Conservation (phyloP, 2,113 vertebrate species). For the Myrmecophaga tridactyla region DNA sequence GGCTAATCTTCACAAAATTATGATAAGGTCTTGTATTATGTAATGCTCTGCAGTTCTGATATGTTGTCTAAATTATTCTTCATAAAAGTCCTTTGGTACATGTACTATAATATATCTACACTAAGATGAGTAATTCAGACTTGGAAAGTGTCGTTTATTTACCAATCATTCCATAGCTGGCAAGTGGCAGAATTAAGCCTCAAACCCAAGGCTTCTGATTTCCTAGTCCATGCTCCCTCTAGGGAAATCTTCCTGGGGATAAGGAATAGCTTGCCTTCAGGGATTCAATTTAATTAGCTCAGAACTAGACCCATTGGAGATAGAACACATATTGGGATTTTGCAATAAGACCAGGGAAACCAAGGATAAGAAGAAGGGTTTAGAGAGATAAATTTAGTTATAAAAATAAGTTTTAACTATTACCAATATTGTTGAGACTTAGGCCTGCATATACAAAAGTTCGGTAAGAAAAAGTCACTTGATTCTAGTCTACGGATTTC, state of each 20-base stretch:
- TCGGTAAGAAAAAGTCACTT: background rate
- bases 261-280: background rate
- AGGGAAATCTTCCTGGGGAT: background rate
- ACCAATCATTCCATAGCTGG: background rate
- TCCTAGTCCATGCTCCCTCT: background rate
- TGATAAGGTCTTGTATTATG: background rate
- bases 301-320: background rate
- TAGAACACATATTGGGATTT: background rate
- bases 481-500: background rate
- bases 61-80: slow-evolving; percentile 13
- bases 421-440: background rate
- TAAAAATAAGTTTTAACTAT: background rate
- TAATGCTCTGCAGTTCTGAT: background rate
- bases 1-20: slow-evolving; percentile 27
- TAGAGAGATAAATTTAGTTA: background rate
- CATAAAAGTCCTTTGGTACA: background rate
- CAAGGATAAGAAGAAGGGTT: background rate
- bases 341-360: background rate
- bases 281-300: background rate
- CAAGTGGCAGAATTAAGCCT: background rate
- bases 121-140: background rate
- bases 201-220: background rate
- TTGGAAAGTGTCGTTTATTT: background rate
- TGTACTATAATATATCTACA: background rate
- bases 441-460: background rate